phyloP scores from a whole-genome alignment of 2,113 vertebrate genomes.

The Hippocampus guttulatus region DNA sequence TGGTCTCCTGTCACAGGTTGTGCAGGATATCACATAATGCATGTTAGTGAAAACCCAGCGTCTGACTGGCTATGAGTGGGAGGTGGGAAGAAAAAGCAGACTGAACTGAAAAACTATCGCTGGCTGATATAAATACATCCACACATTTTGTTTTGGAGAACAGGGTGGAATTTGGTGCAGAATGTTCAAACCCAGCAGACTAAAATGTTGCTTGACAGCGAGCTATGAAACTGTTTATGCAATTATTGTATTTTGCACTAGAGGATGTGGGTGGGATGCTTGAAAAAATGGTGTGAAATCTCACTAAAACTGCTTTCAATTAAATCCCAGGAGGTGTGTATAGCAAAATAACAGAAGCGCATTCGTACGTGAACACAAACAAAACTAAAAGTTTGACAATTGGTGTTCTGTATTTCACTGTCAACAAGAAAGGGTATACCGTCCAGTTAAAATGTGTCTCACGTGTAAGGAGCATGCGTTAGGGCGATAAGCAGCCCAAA shows the following conservation, averaged over 20 bases:
- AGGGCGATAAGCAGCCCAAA: too few species aligned
- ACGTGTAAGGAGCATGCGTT: too few species aligned
- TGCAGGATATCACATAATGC: conserved; percentile 25
- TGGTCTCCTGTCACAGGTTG: conserved; percentile 47
- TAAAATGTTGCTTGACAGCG: background rate
- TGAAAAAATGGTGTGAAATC: background rate
- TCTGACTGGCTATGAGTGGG: conserved; percentile 40
- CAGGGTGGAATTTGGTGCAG: background rate
- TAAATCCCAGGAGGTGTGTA: background rate
- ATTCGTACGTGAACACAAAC: background rate
- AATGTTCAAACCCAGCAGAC: background rate
- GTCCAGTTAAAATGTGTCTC: too few species aligned
- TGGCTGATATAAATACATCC: background rate
- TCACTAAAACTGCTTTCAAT: background rate
- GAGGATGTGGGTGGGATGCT: background rate
- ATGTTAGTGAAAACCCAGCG: conserved; percentile 24
- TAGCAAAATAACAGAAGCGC: background rate
- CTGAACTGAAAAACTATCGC: conserved; percentile 16
- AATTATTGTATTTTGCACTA: background rate
- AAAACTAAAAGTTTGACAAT: background rate
- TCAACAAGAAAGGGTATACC: too few species aligned
- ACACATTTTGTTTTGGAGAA: background rate
- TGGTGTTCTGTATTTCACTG: background rate
- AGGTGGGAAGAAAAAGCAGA: conserved; percentile 16
- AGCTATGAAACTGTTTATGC: background rate